A percentile compares a stretch with the other conserved stretches of the same genome.
Evolutionary conservation across 1,140 invertebrate genomes (phyloP).

Genomic region (Himalopsyche phryganea): DNA sequence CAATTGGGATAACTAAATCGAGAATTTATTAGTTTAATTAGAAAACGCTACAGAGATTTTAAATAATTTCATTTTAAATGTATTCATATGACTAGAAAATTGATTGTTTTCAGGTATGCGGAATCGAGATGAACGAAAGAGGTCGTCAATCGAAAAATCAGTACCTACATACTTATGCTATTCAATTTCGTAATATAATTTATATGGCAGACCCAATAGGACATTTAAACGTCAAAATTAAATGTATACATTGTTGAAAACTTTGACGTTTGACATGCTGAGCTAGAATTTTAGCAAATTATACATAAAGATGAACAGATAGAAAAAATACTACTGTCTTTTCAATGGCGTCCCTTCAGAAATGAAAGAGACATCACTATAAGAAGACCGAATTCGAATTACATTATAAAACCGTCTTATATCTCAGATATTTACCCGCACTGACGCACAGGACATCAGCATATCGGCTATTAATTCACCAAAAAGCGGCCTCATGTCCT

Average conservation of each 20-base stretch:
- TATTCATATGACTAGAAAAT: too few species aligned
- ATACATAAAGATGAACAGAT: conserved; percentile 42
- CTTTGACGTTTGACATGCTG: conserved; percentile 16
- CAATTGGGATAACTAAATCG: too few species aligned
- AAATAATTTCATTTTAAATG: too few species aligned
- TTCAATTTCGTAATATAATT: too few species aligned
- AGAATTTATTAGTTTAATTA: too few species aligned
- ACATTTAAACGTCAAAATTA: too few species aligned
- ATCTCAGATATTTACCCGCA: conserved; percentile 46
- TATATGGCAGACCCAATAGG: too few species aligned
- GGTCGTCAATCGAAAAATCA: too few species aligned
- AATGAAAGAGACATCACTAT: conserved; percentile 27
- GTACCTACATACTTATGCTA: too few species aligned
- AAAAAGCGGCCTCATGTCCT: conserved; percentile 60
- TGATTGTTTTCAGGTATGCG: too few species aligned
- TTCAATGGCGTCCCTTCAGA: conserved; percentile 11
- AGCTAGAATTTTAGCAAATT: conserved; percentile 41
- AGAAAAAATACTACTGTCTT: conserved; percentile 34
- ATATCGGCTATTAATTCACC: conserved; percentile 59
- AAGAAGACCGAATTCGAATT: not conserved
- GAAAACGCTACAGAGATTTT: too few species aligned
- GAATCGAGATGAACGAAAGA: too few species aligned
- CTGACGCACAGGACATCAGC: conserved; percentile 58
- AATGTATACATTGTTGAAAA: not conserved
- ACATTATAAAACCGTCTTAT: conserved; percentile 37